phyloP scores from a whole-genome alignment of 1,140 invertebrate genomes.

The Frieseomelitta varia region DNA sequence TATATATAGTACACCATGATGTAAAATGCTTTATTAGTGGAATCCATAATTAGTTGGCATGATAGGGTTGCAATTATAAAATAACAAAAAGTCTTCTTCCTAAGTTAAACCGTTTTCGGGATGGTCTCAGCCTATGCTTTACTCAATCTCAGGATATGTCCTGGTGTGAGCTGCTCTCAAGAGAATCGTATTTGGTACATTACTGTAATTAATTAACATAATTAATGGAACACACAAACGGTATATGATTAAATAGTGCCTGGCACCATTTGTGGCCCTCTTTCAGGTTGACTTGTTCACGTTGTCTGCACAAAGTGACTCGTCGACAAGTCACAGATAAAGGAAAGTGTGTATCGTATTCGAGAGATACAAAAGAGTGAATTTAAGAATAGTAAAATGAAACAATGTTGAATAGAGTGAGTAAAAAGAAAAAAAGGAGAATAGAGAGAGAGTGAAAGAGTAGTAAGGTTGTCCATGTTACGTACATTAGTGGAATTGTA shows the following conservation, averaged over 20 bases:
- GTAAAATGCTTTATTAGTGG: not conserved
- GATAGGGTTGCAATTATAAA: conserved; percentile 62
- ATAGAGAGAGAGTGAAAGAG: not conserved
- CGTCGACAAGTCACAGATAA: conserved; percentile 19
- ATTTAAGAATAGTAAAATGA: not conserved
- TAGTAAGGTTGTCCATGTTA: not conserved
- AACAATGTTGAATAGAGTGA: not conserved
- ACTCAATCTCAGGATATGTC: conserved; percentile 75
- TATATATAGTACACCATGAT: not conserved
- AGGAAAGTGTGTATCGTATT: not conserved
- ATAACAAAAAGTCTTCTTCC: conserved; percentile 60
- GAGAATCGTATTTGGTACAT: conserved; percentile 66
- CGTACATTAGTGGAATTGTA: not conserved
- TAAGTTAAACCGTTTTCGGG: conserved; percentile 53
- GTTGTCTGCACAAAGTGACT: conserved; percentile 46
- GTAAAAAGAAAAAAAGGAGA: not conserved
- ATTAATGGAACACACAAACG: conserved; percentile 78
- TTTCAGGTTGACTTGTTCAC: conserved; percentile 68
- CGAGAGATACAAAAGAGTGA: not conserved
- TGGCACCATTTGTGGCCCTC: conserved; percentile 82
- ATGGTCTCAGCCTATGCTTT: conserved; percentile 77
- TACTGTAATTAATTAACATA: conserved; percentile 67
- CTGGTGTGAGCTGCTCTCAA: conserved; percentile 71
- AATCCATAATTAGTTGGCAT: conserved; percentile 33
- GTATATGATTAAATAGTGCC: conserved; percentile 82